Conservation (phyloP, 2,888 invertebrate species). For the Hirtodrosophila alboralis region DNA sequence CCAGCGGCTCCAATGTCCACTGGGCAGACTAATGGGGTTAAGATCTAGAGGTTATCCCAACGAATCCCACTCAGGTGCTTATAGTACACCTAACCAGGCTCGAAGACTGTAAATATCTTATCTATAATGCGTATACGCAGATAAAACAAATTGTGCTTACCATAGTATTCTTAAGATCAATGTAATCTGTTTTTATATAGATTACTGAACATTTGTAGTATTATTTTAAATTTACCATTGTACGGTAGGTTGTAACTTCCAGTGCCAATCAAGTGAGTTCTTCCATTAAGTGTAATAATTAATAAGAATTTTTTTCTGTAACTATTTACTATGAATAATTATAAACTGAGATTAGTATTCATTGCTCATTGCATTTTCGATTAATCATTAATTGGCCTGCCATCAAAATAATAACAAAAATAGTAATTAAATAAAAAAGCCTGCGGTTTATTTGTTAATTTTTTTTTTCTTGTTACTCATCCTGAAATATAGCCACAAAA, state of each 20-base stretch:
- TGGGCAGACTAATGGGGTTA: slow-evolving; percentile 51
- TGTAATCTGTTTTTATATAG: slow-evolving; percentile 11
- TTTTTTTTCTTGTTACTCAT: slow-evolving; percentile 25
- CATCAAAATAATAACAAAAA: too few species aligned
- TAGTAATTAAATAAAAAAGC: not conserved
- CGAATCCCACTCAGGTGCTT: not conserved
- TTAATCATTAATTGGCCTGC: slow-evolving; percentile 5
- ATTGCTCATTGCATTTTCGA: slow-evolving; percentile 3
- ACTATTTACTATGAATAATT: slow-evolving; percentile 6
- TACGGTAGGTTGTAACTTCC: slow-evolving; percentile 52
- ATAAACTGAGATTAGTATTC: slow-evolving; percentile 20
- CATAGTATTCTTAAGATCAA: slow-evolving; percentile 18
- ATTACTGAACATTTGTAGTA: slow-evolving; percentile 40
- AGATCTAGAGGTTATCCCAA: slow-evolving; percentile 40
- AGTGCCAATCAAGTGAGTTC: slow-evolving; percentile 73
- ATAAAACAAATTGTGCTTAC: slow-evolving; percentile 6
- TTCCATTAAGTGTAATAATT: slow-evolving; percentile 45
- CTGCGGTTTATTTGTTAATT: slow-evolving; percentile 9
- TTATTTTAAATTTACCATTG: slow-evolving; percentile 42
- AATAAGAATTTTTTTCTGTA: slow-evolving; percentile 11
- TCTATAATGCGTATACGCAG: not conserved
- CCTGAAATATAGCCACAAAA: slow-evolving; percentile 6
- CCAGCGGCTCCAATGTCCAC: slow-evolving; percentile 25
- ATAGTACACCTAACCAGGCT: not conserved
- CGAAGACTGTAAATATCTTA: slow-evolving; percentile 79